Evolutionary conservation across 1,140 invertebrate genomes (phyloP), one percentile per base, ranked within the genome.

Genomic region (Acromyrmex echinatior): DNA sequence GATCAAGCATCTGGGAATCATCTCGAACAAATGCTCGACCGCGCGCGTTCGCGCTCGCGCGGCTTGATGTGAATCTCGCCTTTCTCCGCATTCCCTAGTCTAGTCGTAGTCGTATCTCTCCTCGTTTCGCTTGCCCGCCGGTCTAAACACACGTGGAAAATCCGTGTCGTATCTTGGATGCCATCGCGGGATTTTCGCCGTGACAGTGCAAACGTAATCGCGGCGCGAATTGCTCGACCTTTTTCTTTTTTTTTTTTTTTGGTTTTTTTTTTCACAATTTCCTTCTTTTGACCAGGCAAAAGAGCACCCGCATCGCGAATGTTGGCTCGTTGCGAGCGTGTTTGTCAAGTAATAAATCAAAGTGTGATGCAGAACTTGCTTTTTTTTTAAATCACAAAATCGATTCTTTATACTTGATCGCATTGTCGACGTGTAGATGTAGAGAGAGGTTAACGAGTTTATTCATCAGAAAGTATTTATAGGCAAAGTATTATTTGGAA

Each of bases 1-100:
- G 91, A 92, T 92, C 92, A 92, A 90, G 91, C 90, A 92, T 92
- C 92, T 91, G 89, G 88, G 91, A 91, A 92, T 92, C 91, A 92
- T 92, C 91, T 92, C 86, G 89, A 91, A 91, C 89, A 86, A 90
- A 91, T 91, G 89, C 87, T 68, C 58, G 79, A 28, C 65, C 89
- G 89, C 56, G 73, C 58, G 18, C 21, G n/a, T n/a, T 56, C 25
- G 65, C 45, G 66, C 28, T 56, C 31, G 84, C 60, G 25, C 35
- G 25, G 49, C 56, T 49, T 56, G 85, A 92, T 91, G 90, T 86
- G 88, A 91, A 91, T 91, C 91, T 90, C n/a, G 68, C 80, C 87
- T 92, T 86, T 77, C 87, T 87, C 70, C 39, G 25, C 58, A 66
- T 60, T 84, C 60, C 51, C 56, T 21, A 21, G 56, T 12, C 79